Percentiles rank a stretch among this genome's conserved stretches.
phyloP scores from a whole-genome alignment of 2,113 vertebrate genomes.

The Zeus faber region DNA sequence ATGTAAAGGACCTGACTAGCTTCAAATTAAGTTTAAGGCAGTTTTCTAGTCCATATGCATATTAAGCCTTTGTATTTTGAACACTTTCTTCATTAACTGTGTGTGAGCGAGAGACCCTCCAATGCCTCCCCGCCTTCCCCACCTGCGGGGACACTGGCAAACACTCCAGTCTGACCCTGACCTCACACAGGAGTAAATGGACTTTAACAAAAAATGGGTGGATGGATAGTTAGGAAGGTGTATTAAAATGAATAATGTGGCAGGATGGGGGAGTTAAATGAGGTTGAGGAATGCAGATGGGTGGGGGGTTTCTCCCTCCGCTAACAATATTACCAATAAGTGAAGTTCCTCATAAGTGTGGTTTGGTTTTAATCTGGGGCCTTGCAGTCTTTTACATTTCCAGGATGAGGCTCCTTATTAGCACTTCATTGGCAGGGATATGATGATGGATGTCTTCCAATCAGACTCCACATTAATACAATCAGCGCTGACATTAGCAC shows the following conservation, averaged over 20 bases:
- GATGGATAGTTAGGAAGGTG: too few species aligned
- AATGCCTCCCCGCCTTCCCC: too few species aligned
- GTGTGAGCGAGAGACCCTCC: too few species aligned
- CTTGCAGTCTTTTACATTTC: conserved; percentile 56
- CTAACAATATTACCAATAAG: conserved; percentile 38
- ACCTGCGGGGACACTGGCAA: too few species aligned
- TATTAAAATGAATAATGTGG: neutral
- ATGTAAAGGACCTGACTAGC: too few species aligned
- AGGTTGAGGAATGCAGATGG: conserved; percentile 1
- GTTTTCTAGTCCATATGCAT: too few species aligned
- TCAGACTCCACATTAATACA: conserved; percentile 58
- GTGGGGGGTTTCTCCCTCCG: conserved; percentile 25
- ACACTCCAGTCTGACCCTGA: too few species aligned
- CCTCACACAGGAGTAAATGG: too few species aligned
- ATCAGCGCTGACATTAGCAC: conserved; percentile 60
- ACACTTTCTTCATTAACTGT: too few species aligned
- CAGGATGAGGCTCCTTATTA: conserved; percentile 56
- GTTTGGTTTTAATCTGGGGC: conserved; percentile 54
- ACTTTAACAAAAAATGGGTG: too few species aligned
- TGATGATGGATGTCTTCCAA: conserved; percentile 66
- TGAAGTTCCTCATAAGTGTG: conserved; percentile 51
- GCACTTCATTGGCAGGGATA: conserved; percentile 53
- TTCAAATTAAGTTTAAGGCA: too few species aligned
- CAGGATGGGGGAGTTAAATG: neutral
- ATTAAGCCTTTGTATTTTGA: too few species aligned